A percentile compares a stretch with the other conserved stretches of the same genome.
These are phyloP conservation scores for Himalopsyche japonica DNA, from an alignment of 2,888 invertebrate genomes.

Conservation along the genomic window DNA sequence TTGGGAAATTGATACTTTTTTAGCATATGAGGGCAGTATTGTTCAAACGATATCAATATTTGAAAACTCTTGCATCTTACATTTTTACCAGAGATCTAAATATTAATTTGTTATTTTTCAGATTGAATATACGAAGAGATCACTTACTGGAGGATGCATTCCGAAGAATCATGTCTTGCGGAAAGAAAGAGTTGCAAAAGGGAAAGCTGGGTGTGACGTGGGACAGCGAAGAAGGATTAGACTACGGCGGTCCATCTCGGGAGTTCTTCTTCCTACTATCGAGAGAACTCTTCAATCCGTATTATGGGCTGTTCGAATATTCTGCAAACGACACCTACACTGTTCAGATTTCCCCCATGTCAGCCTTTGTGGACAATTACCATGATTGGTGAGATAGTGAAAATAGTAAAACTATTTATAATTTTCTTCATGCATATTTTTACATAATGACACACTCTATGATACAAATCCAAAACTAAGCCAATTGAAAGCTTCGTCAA, in stretches of 20 bases:
- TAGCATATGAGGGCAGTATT: too few species aligned
- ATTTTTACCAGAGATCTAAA: too few species aligned
- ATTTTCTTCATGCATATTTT: neutral
- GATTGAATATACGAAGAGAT: conserved; percentile 89
- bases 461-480: too few species aligned
- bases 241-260: conserved; percentile 96
- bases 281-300: conserved; percentile 95
- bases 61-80: too few species aligned
- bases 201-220: conserved; percentile 92
- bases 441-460: too few species aligned
- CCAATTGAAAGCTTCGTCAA: too few species aligned
- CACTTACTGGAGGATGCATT: conserved; percentile 95
- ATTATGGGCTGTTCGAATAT: conserved; percentile 97
- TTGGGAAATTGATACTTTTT: too few species aligned
- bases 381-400: conserved; percentile 81
- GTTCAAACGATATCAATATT: neutral
- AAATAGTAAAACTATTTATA: neutral
- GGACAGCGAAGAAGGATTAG: conserved; percentile 95
- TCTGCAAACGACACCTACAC: conserved; percentile 98
- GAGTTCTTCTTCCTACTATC: conserved; percentile 99
- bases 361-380: conserved; percentile 95
- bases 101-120: conserved; percentile 49
- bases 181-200: conserved; percentile 93
- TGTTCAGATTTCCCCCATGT: conserved; percentile 93
- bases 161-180: conserved; percentile 93